Base-by-base conservation (phyloP, 2,113 vertebrate genomes). In the Nibea albiflora region DNA sequence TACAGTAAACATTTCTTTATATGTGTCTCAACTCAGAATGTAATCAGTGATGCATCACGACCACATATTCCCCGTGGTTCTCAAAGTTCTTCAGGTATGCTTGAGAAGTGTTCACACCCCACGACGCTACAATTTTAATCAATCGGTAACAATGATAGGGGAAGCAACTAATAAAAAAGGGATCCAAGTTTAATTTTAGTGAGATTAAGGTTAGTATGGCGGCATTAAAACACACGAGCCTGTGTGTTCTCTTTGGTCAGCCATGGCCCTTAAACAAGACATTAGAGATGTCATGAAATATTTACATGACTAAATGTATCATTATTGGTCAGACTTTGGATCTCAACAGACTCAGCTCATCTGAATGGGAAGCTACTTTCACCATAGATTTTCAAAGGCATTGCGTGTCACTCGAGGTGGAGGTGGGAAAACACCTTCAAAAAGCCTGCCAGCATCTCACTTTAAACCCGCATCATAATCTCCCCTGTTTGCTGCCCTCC, bases 381-480 rank as follows among this genome's bases (percentile, higher is more conserved):
- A 67, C 83, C 75, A 66, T 61, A 50, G 39, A 84, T 67, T 76
- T 83, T 87, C 86, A 90, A 89, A 93, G 84, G 60, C 65, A 68
- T 65, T 2, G 4, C 11, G 42, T 82, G 85, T 83, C 88, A 82
- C 86, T 73, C 42, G 67, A 82, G 79, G 52, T 70, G 73, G 73
- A 83, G 84, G 73, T 74, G 42, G 76, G 85, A 39, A 86, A 90
- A 82, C 68, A 61, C 64, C 81, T 90, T 92, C 82, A 92, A 89
- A 39, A 93, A 80, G 80, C 60, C 66, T 76, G 56, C 61, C 65
- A 31, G 76, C 46, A 61, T 72, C 74, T 73, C 15, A 19, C 72
- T 67, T 74, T 58, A 57, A 74, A 62, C 65, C 85, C 39, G 80
- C 85, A 75, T 86, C 73, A 42, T 73, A 69, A 81, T 81, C 82